Percentiles rank a stretch among this genome's conserved stretches.
phyloP scores from a whole-genome alignment of 1,140 invertebrate genomes.

The Drosophila watanabei region DNA sequence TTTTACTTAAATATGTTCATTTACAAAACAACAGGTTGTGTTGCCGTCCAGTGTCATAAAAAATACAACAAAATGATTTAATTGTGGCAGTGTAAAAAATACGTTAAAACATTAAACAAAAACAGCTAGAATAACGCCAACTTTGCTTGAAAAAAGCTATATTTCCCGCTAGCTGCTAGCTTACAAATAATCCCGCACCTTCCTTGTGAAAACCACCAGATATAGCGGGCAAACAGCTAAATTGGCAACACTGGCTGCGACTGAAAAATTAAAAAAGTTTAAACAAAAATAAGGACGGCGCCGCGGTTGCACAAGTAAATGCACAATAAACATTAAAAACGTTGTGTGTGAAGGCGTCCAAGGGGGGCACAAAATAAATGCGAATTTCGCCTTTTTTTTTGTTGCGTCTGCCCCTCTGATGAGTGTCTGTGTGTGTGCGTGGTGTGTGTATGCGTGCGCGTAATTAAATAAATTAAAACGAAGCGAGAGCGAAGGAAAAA shows the following conservation, averaged over 20 bases:
- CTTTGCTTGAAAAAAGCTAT: too few species aligned
- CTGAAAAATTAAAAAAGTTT: conserved; percentile 10
- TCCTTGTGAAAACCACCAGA: too few species aligned
- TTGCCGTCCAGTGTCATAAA: too few species aligned
- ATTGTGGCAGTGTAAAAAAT: too few species aligned
- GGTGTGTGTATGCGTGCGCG: conserved; percentile 32
- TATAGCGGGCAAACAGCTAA: too few species aligned
- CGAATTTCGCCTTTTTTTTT: conserved; percentile 2
- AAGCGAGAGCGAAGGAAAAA: conserved; percentile 32
- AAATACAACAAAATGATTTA: too few species aligned
- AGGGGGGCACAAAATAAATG: not conserved
- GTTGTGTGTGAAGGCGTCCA: not conserved
- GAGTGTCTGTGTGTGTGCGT: conserved; percentile 4
- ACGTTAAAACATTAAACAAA: too few species aligned
- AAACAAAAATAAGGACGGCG: conserved; percentile 29
- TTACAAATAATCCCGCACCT: too few species aligned
- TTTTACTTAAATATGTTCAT: too few species aligned
- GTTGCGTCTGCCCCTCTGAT: conserved; percentile 25
- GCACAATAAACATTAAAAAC: not conserved
- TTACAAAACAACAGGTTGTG: too few species aligned
- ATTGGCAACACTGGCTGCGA: not conserved
- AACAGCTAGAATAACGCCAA: too few species aligned
- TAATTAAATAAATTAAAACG: conserved; percentile 41
- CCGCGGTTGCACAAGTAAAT: conserved; percentile 43
- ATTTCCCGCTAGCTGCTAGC: too few species aligned